Evolutionary conservation across 2,113 vertebrate species (phyloP), one percentile per base, ranked within the genome.

Genomic region (Oostethus manadensis): DNA sequence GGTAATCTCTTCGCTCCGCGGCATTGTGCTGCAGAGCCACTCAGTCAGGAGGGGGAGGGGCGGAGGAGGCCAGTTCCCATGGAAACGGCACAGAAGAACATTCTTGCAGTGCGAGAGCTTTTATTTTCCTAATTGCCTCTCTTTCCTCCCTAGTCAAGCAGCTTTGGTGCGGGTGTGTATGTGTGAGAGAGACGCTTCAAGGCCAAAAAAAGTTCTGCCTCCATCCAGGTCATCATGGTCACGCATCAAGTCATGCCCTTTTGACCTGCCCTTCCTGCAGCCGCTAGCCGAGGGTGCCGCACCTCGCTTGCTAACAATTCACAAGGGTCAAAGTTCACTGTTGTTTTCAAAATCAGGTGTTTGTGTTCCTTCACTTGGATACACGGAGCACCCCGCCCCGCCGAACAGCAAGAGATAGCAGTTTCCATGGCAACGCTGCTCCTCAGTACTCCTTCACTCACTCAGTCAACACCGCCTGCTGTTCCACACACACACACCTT

Each of bases 21-120:
- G 68, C 67, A 59, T 68, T 72, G 89, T 89, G 83, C 81, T 81
- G 72, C 75, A 84, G 83, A 76, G 68, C 58, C 17, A 61, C 62
- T 55, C 49, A 3, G 21, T 35, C 23, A 63, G 22, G 58, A 66
- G 58, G 79, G 76, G 55, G 76, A 67, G 62, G 58, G 58, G 77
- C 82, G 77, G 66, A 80, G 83, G 70, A 82, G 77, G 80, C 80
- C 73, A 70, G 89, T 92, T 92, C 75, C 92, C 91, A 94, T 94
- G 90, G 91, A 83, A 93, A 94, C 91, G 77, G 86, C 75, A 74
- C 76, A 85, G 88, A 92, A 83, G 79, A 92, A 91, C 90, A 93
- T 92, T 90, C 89, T 90, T 89, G 88, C 88, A 89, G 86, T 88
- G 89, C 83, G 80, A 92, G 88, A 88, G 88, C 90, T 83, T 88